Conservation (phyloP, 2,113 vertebrate species). For the Ammospiza caudacuta region DNA sequence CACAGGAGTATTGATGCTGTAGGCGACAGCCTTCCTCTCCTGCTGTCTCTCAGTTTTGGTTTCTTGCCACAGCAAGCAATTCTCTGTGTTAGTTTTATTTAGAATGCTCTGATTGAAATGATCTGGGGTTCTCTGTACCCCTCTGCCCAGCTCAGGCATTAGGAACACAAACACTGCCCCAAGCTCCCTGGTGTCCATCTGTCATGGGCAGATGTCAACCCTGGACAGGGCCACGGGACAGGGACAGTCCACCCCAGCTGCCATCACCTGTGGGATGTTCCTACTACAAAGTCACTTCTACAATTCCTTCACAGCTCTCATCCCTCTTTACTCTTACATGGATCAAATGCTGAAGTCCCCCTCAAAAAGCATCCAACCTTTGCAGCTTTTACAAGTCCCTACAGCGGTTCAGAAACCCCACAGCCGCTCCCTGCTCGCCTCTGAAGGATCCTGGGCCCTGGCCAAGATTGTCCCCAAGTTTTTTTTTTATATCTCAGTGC, state of each 20-base stretch:
- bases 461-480: neutral
- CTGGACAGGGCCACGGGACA: neutral
- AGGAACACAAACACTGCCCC: fast-evolving
- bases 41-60: neutral
- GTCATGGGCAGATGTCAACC: fast-evolving
- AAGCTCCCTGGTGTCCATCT: fast-evolving
- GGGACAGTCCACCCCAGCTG: neutral
- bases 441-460: neutral
- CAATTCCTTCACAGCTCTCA: neutral
- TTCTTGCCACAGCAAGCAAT: neutral
- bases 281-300: neutral
- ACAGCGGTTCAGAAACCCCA: fast-evolving
- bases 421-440: fast-evolving
- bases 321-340: fast-evolving
- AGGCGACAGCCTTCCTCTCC: neutral
- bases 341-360: neutral
- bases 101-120: neutral
- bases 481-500: neutral
- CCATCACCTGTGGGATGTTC: neutral
- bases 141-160: neutral
- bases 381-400: neutral
- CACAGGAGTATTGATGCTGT: neutral
- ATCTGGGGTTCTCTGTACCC: neutral
- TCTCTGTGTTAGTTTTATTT: neutral
- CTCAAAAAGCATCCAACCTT: neutral